Percentiles rank a stretch among this genome's conserved stretches.
Conservation (phyloP, 2,113 vertebrate genomes). For the Ariopsis seemanni region DNA sequence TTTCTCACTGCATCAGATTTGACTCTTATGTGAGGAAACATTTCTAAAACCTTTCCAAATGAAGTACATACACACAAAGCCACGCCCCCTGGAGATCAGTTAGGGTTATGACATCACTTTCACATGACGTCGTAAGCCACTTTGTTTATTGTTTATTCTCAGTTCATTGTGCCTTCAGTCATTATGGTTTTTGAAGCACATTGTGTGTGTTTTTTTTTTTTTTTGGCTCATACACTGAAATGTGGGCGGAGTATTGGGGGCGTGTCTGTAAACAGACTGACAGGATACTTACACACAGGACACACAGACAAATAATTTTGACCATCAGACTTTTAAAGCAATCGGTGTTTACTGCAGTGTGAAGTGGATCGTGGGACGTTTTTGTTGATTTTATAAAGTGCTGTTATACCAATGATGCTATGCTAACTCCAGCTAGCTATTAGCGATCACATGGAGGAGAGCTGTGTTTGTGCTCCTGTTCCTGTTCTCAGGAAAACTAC, state of each 20-base stretch:
- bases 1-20: not conserved
- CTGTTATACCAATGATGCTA: not conserved
- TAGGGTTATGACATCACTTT: not conserved
- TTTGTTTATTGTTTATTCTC: not conserved
- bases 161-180: not conserved
- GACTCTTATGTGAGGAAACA: not conserved
- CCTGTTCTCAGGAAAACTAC: not conserved
- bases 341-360: not conserved
- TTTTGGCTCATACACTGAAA: not conserved
- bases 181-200: not conserved
- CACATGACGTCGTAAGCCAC: not conserved
- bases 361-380: not conserved
- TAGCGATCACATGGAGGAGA: not conserved
- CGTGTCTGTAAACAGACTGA: not conserved
- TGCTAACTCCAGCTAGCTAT: not conserved
- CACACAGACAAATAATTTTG: not conserved
- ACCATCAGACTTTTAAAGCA: not conserved
- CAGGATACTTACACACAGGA: not conserved
- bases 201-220: not conserved
- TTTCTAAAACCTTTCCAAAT: not conserved
- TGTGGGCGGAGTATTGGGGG: not conserved
- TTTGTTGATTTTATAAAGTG: not conserved
- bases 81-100: not conserved
- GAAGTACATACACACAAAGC: not conserved
- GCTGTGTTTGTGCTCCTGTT: not conserved